phyloP scores from a whole-genome alignment of 1,140 invertebrate genomes.

The Nephila pilipes region DNA sequence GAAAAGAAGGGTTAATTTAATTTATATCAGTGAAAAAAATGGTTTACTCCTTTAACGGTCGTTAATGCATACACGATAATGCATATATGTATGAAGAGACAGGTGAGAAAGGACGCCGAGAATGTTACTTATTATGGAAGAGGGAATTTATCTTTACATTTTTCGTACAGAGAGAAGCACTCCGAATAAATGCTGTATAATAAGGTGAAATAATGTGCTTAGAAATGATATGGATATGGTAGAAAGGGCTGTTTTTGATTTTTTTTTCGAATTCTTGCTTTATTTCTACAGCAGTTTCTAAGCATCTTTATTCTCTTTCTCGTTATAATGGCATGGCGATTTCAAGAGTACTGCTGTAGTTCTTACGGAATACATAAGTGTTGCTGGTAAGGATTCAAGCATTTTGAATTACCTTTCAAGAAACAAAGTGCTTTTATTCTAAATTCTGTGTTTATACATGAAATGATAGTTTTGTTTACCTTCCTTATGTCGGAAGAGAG shows the following conservation, averaged over 20 bases:
- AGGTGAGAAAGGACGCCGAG: conserved; percentile 47
- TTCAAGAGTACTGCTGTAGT: background rate
- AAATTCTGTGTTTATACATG: background rate
- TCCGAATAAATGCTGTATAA: conserved; percentile 39
- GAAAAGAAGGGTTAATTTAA: conserved; percentile 54
- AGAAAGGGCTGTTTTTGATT: background rate
- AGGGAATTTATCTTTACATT: conserved; percentile 48
- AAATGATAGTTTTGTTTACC: too few relatives aligned
- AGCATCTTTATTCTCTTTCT: background rate
- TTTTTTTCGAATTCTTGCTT: background rate
- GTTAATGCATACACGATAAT: conserved; percentile 58
- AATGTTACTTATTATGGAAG: conserved; percentile 44
- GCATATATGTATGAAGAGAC: conserved; percentile 53
- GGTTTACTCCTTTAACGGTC: background rate
- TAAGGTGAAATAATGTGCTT: conserved; percentile 28
- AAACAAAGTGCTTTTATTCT: background rate
- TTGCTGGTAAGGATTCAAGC: background rate
- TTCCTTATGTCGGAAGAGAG: too few relatives aligned
- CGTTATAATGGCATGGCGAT: background rate
- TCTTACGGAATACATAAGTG: background rate
- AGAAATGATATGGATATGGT: conserved; percentile 5
- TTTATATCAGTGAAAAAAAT: conserved; percentile 40
- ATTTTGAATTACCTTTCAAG: background rate
- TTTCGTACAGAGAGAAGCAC: conserved; percentile 2
- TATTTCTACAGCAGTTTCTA: background rate